Base-by-base conservation (phyloP, 1,140 invertebrate species). In the Cataglyphis hispanica region DNA sequence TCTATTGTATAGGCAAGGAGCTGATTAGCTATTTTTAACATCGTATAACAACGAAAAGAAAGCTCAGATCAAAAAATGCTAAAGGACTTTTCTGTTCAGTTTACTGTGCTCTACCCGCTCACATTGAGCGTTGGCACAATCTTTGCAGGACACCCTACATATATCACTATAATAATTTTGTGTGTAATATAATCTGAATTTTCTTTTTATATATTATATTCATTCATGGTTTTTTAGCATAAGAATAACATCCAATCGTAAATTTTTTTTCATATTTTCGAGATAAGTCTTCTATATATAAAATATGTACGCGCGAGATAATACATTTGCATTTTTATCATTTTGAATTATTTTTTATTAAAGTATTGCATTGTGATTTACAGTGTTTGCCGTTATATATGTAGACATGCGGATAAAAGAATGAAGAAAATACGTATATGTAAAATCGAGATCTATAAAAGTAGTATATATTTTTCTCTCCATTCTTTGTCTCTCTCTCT, bases 181-280 rank as follows among this genome's bases (percentile, higher is more conserved):
- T 31, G 37, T 31, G 8, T 43, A 43, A 43, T 40, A 50, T 53
- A 61, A 84, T 40, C 27, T 25, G 61, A 40, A 34, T 77, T 60
- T 66, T 63, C 46, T 56, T 87, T 61, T 72, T 61, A 46, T 10
- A 25, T 46, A 84, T 84, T 64, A 37, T 81, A 34, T 70, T 27
- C 75, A 43, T 61, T 10, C 37, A 13, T 19, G 37, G 43, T 46
- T 74, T 58, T 70, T 72, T 64, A n/a, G 50, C 56, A 2, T 16
- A 16, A 63, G 86, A 84, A 84, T 84, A 84, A 87, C 61, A 77
- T 10, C 43, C 16, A 0, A 25, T 25, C 56, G 22, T 88, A 27
- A 67, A 87, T 87, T 87, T 88, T n/a, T 70, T 76, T 37, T n/a
- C n/a, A 66, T 22, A 72, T 11, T 60, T 67, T 22, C 61, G 10